Conservation (phyloP, 2,113 vertebrate species). For the Xenopus tropicalis region DNA sequence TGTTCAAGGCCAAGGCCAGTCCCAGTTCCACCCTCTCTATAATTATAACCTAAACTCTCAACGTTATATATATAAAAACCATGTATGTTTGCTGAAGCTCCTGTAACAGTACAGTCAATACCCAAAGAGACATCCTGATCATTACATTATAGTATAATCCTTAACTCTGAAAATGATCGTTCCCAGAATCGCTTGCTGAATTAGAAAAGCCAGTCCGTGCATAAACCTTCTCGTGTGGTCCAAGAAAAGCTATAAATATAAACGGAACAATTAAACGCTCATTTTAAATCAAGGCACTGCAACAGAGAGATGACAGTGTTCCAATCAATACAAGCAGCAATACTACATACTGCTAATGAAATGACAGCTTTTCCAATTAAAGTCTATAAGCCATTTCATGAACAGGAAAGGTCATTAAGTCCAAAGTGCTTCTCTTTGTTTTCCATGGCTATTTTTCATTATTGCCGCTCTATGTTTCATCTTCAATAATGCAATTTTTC, state of each 20-base stretch:
- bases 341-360: conserved; percentile 41
- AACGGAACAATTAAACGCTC: conserved; percentile 36
- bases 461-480: conserved; percentile 21
- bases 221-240: conserved; percentile 23
- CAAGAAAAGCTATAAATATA: conserved; percentile 40
- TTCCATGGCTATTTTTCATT: conserved; percentile 40
- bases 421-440: conserved; percentile 34
- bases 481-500: conserved; percentile 41
- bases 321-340: conserved; percentile 31
- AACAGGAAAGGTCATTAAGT: conserved; percentile 42
- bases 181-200: not conserved
- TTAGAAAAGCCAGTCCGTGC: conserved; percentile 17
- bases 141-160: conserved; percentile 17
- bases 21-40: too few relatives aligned
- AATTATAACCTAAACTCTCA: too few relatives aligned
- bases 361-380: conserved; percentile 44
- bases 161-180: conserved; percentile 14
- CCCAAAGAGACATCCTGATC: not conserved
- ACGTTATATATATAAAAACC: too few relatives aligned
- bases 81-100: too few relatives aligned
- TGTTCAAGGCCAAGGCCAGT: too few relatives aligned
- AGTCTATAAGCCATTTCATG: conserved; percentile 41
- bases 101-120: too few relatives aligned
- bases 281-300: conserved; percentile 29
- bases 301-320: conserved; percentile 20